Conservation (phyloP, 2,888 invertebrate species). For the Heliconius sara region DNA sequence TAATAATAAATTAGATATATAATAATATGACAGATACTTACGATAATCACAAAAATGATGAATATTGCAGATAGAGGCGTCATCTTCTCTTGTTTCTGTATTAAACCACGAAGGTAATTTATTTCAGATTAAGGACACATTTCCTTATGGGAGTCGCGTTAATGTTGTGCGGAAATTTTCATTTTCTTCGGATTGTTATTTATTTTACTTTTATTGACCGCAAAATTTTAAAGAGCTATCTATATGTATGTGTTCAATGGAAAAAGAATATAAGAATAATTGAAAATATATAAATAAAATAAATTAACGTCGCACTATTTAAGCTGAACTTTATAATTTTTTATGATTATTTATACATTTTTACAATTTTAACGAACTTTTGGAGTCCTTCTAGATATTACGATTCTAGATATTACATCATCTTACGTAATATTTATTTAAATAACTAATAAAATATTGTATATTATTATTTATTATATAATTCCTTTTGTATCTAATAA, state of each 20-base stretch:
- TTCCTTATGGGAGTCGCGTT: conserved; percentile 22
- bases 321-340: too few species aligned
- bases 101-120: conserved; percentile 45
- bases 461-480: background rate
- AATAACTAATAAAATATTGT: background rate
- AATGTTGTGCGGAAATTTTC: conserved; percentile 22
- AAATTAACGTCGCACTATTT: too few species aligned
- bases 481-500: background rate
- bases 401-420: too few species aligned
- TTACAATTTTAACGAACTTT: too few species aligned
- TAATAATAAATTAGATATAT: background rate
- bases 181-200: background rate
- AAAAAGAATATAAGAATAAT: background rate
- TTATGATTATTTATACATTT: too few species aligned
- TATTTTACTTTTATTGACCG: background rate
- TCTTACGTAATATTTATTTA: too few species aligned
- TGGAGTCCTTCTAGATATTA: too few species aligned
- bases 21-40: conserved; percentile 52
- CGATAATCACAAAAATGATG: conserved; percentile 43
- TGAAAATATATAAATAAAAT: background rate
- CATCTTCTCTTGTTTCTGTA: conserved; percentile 44
- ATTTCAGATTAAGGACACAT: conserved; percentile 42
- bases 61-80: conserved; percentile 29
- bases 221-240: too few species aligned
- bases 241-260: background rate